Percentiles rank a stretch among this genome's conserved stretches.
Evolutionary conservation across 2,888 invertebrate species (phyloP).

Genomic region (Maniola hyperantus): DNA sequence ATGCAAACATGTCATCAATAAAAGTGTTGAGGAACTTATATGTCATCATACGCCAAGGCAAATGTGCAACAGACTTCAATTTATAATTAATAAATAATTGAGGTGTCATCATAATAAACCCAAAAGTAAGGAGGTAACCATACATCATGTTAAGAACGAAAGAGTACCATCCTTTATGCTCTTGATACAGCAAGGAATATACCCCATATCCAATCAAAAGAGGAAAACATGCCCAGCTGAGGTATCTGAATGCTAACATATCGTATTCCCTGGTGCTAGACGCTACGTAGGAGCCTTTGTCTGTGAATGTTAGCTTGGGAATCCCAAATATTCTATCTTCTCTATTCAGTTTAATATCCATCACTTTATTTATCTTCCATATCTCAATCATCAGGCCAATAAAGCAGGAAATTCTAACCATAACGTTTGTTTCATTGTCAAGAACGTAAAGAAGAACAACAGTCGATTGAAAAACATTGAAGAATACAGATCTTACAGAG

Average conservation of each 20-base stretch:
- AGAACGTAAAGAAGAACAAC: conserved; percentile 97
- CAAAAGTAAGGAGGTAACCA: conserved; percentile 98
- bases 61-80: conserved; percentile 98
- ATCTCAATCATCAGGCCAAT: conserved; percentile 97
- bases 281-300: conserved; percentile 98
- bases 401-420: conserved; percentile 96
- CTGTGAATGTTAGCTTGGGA: conserved; percentile 91
- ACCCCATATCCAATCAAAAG: conserved; percentile 95
- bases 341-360: conserved; percentile 90
- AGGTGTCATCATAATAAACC: conserved; percentile 99
- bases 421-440: conserved; percentile 99
- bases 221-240: conserved; percentile 98
- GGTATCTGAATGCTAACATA: conserved; percentile 96
- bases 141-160: conserved; percentile 98
- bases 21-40: conserved; percentile 99
- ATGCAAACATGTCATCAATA: conserved; percentile 99
- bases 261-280: conserved; percentile 98
- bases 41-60: conserved; percentile 99
- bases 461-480: conserved; percentile 98
- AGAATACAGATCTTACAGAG: conserved; percentile 98
- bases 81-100: conserved; percentile 99
- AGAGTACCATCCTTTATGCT: conserved; percentile 99
- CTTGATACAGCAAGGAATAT: conserved; percentile 96
- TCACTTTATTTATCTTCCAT: conserved; percentile 99
- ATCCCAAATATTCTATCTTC: conserved; percentile 90